Base-by-base conservation (phyloP, 2,113 vertebrate species). In the Porphyrio hochstetteri region DNA sequence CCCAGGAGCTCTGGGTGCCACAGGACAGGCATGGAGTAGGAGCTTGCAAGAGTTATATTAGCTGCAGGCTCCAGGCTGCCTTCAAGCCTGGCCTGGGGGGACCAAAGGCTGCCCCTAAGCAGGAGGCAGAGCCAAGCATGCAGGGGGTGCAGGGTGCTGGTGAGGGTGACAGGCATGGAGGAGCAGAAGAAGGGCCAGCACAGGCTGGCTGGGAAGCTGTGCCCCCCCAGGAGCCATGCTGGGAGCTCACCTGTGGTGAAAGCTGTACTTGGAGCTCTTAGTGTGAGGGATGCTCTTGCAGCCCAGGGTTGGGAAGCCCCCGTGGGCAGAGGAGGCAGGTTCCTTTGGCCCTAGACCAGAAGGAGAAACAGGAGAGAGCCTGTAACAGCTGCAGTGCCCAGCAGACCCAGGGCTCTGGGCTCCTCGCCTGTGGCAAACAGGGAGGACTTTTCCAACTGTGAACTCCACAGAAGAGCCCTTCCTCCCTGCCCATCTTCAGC, bases 191-290 rank as follows among this genome's bases (percentile, higher is more conserved):
- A 72, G 48, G 48, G 61, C n/a, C 17, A 7, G 35, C 53, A 29
- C 0, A 0, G 40, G 69, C 55, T 0, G 0, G 27, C 21, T 48
- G 40, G 20, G 33, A 88, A 83, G 44, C 35, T 68, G 40, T 68
- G 36, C 8, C 40, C 20, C 59, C 70, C 59, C 72, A 67, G 15
- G 33, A 61, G 63, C 29, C 5, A 2, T 10, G 16, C 46, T 60
- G n/a, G 46, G 52, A 68, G 31, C 98, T 98, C 88, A 99, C 99
- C 99, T 99, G 98, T 99, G 99, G 95, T 99, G 99, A 97, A 99
- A 99, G 97, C 98, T 99, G 98, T 99, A 99, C 97, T 99, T 99
- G 97, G 98, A 99, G 97, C 97, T 97, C 98, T 98, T 99, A 69
- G 98, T 95, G 71, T 99, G 98, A 59, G 98, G 98, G 81, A 98